phyloP scores from a whole-genome alignment of 2,888 invertebrate genomes.

The Abrostola tripartita region DNA sequence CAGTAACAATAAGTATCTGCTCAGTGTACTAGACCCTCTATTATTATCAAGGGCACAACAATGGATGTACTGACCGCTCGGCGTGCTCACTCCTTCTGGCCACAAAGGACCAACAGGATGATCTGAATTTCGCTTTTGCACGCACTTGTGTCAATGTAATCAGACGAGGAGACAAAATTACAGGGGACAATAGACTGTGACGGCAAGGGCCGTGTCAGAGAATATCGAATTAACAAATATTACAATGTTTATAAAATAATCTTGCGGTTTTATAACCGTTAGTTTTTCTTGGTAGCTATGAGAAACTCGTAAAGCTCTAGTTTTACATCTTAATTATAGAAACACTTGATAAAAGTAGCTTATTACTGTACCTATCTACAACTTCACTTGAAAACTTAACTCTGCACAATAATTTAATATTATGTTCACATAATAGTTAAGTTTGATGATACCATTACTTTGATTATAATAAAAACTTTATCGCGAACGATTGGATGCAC shows the following conservation, averaged over 20 bases:
- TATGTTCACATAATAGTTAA: neutral
- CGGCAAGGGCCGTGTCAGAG: constrained; percentile 60
- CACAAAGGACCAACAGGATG: constrained; percentile 76
- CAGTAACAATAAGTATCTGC: constrained; percentile 19
- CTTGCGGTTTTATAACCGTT: neutral
- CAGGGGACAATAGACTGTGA: constrained; percentile 64
- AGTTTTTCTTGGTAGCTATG: no score
- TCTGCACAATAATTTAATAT: no score
- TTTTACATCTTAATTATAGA: no score
- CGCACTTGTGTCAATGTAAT: constrained; percentile 70
- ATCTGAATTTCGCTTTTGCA: constrained; percentile 70
- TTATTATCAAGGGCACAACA: constrained; percentile 33
- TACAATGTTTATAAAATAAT: neutral
- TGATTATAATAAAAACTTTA: constrained; percentile 18
- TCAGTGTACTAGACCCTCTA: constrained; percentile 18
- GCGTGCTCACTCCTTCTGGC: constrained; percentile 70
- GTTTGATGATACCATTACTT: neutral
- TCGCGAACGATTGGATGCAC: constrained; percentile 19
- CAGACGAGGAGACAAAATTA: constrained; percentile 62
- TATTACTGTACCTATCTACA: neutral
- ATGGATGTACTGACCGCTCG: constrained; percentile 60
- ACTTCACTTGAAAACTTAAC: neutral
- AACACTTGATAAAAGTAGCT: no score
- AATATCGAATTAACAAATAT: constrained; percentile 18
- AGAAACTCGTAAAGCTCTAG: no score